These are phyloP conservation scores for Pseudorhombus dupliciocellatus DNA, from an alignment of 2,113 vertebrate genomes.

Conservation along the genomic window DNA sequence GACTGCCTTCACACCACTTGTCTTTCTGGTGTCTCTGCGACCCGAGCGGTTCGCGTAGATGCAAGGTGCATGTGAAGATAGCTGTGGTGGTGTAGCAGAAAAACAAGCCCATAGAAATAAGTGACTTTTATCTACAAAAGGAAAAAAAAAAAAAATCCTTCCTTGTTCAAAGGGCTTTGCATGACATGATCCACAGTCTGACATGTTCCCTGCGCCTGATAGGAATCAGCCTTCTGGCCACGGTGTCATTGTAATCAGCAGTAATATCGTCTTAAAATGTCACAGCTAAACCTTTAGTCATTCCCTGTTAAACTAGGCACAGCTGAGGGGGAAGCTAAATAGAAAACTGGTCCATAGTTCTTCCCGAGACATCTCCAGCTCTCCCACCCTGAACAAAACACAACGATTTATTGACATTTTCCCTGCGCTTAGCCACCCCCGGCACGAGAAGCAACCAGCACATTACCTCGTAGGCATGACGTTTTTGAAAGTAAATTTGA, in stretches of 20 bases:
- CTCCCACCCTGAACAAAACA: constrained; percentile 64
- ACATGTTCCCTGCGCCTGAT: constrained; percentile 52
- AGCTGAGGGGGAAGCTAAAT: constrained; percentile 63
- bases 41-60: constrained; percentile 6
- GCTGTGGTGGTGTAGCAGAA: constrained; percentile 19
- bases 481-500: constrained; percentile 54
- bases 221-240: constrained; percentile 56
- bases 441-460: constrained; percentile 60
- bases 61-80: background rate
- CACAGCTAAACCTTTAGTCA: constrained; percentile 58
- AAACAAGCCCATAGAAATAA: constrained; percentile 59
- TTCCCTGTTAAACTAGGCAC: constrained; percentile 51
- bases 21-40: constrained; percentile 24
- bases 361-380: constrained; percentile 54
- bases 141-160: constrained; percentile 1
- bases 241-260: constrained; percentile 65
- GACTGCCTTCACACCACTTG: constrained; percentile 34
- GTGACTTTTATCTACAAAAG: constrained; percentile 57
- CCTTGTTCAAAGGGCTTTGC: constrained; percentile 49
- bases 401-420: constrained; percentile 80
- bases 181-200: constrained; percentile 51
- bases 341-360: constrained; percentile 56
- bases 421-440: constrained; percentile 59
- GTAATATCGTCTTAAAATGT: constrained; percentile 75
- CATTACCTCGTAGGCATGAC: constrained; percentile 61